Percentiles rank a stretch among this genome's conserved stretches.
phyloP scores from a whole-genome alignment of 2,113 vertebrate genomes.

The Clarias magur region DNA sequence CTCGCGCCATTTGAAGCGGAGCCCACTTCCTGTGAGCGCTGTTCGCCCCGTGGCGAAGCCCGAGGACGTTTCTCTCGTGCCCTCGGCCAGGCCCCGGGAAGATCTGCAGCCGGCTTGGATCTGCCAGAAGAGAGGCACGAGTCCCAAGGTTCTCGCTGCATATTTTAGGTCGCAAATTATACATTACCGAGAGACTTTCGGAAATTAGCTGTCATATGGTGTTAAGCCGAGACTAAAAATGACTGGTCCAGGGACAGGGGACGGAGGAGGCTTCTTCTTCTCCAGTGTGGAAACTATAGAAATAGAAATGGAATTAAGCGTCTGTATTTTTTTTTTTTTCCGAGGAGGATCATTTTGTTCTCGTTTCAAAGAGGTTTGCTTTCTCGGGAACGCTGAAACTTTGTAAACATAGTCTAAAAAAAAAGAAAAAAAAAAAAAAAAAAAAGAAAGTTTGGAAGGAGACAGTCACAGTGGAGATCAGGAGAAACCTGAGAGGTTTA shows the following conservation, averaged over 20 bases:
- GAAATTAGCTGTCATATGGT: constrained; percentile 27
- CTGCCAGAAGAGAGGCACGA: not conserved
- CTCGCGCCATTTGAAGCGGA: constrained; percentile 36
- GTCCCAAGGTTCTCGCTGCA: constrained; percentile 17
- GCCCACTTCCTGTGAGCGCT: constrained; percentile 35
- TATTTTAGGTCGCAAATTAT: constrained; percentile 37
- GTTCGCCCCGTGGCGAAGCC: constrained; percentile 37
- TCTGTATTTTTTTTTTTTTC: not conserved
- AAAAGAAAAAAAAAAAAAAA: not conserved
- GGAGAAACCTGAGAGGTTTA: not conserved
- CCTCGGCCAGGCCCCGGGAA: constrained; percentile 38
- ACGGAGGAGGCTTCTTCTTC: not conserved
- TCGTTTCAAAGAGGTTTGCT: not conserved
- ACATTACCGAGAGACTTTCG: constrained; percentile 21
- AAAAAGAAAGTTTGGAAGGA: not conserved
- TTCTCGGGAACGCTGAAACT: not conserved
- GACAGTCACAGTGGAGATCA: not conserved
- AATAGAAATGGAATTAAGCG: not conserved
- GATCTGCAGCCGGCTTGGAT: constrained; percentile 34
- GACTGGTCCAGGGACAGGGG: not conserved
- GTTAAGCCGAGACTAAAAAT: not conserved
- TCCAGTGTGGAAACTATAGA: not conserved
- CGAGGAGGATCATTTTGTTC: not conserved
- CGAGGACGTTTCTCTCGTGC: constrained; percentile 31
- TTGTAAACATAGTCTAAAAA: not conserved